Evolutionary conservation across 1,140 invertebrate species (phyloP).

Genomic region (Trissolcus basalis): DNA sequence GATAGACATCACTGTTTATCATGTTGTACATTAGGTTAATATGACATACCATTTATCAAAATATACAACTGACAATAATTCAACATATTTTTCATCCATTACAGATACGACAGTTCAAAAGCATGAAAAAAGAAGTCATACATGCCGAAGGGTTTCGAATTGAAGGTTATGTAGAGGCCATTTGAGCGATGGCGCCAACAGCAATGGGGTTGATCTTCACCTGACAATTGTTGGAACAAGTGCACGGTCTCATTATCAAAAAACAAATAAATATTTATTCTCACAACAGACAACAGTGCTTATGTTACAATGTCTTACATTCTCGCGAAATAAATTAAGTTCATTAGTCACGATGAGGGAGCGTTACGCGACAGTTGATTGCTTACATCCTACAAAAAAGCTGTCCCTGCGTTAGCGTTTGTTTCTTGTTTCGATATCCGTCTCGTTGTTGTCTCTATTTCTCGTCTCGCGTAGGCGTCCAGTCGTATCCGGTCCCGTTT

Average conservation of each 20-base stretch:
- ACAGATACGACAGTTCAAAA: no score
- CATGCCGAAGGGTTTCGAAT: no score
- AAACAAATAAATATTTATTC: conserved; percentile 70
- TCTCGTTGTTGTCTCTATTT: conserved; percentile 19
- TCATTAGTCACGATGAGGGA: conserved; percentile 56
- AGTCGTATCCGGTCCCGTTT: conserved; percentile 41
- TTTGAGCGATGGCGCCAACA: no score
- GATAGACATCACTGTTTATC: no score
- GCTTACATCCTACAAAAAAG: conserved; percentile 30
- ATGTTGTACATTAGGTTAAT: no score
- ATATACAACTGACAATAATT: no score
- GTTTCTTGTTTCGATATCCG: conserved; percentile 7
- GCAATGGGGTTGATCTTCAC: no score
- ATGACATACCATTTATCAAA: no score
- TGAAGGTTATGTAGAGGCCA: no score
- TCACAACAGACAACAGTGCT: conserved; percentile 63
- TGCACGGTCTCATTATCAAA: conserved; percentile 48
- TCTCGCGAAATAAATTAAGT: conserved; percentile 61
- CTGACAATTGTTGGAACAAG: no score
- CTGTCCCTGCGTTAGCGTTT: conserved; percentile 25
- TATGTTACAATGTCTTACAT: conserved; percentile 63
- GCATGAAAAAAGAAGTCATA: no score
- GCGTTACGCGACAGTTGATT: conserved; percentile 45
- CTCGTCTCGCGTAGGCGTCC: conserved; percentile 46
- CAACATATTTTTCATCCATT: no score